Percentiles rank a stretch among this genome's conserved stretches.
phyloP scores from a whole-genome alignment of 2,113 vertebrate genomes.

The Pteronura brasiliensis region DNA sequence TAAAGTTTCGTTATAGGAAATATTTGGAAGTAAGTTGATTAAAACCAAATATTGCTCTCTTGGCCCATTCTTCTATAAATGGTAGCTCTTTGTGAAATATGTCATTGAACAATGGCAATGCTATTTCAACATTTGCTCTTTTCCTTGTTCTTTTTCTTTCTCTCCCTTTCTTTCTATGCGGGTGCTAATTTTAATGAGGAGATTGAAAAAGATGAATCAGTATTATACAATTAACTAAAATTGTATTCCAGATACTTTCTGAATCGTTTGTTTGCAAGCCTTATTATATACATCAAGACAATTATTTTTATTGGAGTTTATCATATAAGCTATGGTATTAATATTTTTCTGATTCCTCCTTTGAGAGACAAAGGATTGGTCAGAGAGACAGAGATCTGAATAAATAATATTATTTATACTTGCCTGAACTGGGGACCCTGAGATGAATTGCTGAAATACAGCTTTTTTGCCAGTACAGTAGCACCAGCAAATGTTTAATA shows the following conservation, averaged over 20 bases:
- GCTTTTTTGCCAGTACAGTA: not conserved
- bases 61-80: not conserved
- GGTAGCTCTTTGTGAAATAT: not conserved
- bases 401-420: not conserved
- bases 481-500: not conserved
- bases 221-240: not conserved
- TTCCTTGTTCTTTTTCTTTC: too few species aligned
- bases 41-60: not conserved
- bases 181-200: not conserved
- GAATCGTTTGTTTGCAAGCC: not conserved
- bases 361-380: not conserved
- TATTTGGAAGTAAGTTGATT: not conserved
- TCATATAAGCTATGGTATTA: not conserved
- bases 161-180: too few species aligned
- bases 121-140: not conserved
- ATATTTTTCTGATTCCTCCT: not conserved
- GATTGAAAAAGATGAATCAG: not conserved
- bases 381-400: not conserved
- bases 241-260: not conserved
- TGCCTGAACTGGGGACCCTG: not conserved
- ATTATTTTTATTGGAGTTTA: not conserved
- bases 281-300: not conserved
- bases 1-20: not conserved
- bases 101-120: not conserved
- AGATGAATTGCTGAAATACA: not conserved